Evolutionary conservation across 2,797 vertebrate species (phyloP).

Genomic region (Denticeps clupeoides): DNA sequence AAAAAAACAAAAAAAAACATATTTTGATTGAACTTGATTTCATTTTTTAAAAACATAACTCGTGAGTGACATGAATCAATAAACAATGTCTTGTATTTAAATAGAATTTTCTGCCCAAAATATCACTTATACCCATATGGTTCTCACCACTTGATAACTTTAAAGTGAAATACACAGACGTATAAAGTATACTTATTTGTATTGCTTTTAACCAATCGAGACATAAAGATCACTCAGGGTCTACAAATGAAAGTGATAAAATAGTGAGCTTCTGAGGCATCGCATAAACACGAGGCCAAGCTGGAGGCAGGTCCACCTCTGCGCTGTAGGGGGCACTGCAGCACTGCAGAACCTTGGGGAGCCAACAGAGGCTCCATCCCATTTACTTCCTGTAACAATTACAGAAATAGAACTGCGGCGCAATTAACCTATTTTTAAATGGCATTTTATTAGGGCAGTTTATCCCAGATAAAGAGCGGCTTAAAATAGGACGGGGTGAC

Average conservation of each 20-base stretch:
- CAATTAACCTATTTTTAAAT: conserved; percentile 48
- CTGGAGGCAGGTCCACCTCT: neutral
- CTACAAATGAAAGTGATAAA: neutral
- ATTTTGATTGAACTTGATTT: too few species aligned
- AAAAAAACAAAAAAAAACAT: too few species aligned
- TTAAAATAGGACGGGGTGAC: conserved; percentile 38
- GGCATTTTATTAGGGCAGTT: conserved; percentile 44
- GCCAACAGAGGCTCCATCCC: conserved; percentile 14
- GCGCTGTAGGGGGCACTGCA: conserved; percentile 36
- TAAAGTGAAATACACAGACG: too few species aligned
- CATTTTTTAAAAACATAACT: too few species aligned
- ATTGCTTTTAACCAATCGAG: too few species aligned
- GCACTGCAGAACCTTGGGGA: conserved; percentile 19
- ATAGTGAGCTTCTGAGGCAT: neutral
- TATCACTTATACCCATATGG: too few species aligned
- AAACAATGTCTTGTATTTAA: too few species aligned
- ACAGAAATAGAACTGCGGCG: conserved; percentile 36
- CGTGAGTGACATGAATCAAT: too few species aligned
- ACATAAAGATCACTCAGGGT: neutral
- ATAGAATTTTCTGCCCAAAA: too few species aligned
- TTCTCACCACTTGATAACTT: too few species aligned
- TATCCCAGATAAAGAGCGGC: conserved; percentile 39
- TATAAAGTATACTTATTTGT: too few species aligned
- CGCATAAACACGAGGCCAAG: conserved; percentile 31
- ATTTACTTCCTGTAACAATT: conserved; percentile 40